A percentile compares a stretch with the other conserved stretches of the same genome.
Conservation (phyloP, 2,888 invertebrate genomes). For the Dryadula phaetusa region DNA sequence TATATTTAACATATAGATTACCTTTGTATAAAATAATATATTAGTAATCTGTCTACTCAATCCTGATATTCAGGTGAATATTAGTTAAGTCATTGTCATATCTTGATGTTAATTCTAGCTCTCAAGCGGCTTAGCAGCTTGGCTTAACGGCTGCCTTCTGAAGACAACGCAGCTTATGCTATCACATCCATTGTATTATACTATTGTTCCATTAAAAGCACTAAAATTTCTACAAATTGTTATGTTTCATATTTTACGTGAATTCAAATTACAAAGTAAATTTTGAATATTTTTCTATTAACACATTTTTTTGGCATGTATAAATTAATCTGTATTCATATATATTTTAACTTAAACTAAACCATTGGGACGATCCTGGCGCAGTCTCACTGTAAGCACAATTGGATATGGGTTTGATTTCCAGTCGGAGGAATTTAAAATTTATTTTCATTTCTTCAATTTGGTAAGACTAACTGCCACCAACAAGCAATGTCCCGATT, state of each 20-base stretch:
- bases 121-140: slow-evolving; percentile 37
- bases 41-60: neutral
- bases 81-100: slow-evolving; percentile 31
- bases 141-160: slow-evolving; percentile 41
- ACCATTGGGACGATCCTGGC: no score
- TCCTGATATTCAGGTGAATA: slow-evolving; percentile 1
- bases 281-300: no score
- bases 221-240: neutral
- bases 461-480: no score
- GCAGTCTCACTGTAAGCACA: no score
- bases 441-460: no score
- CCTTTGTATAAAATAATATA: neutral
- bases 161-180: slow-evolving; percentile 40
- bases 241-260: neutral
- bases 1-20: no score
- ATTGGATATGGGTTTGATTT: no score
- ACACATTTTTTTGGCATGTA: no score
- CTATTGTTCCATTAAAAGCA: slow-evolving; percentile 16
- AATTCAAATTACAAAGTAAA: neutral
- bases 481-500: no score
- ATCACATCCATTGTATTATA: slow-evolving; percentile 26
- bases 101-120: slow-evolving; percentile 37
- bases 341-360: no score
- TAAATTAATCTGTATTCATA: no score
- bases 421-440: no score